Base-by-base conservation (phyloP, 1,140 invertebrate species). In the Macrocentrus cingulum region DNA sequence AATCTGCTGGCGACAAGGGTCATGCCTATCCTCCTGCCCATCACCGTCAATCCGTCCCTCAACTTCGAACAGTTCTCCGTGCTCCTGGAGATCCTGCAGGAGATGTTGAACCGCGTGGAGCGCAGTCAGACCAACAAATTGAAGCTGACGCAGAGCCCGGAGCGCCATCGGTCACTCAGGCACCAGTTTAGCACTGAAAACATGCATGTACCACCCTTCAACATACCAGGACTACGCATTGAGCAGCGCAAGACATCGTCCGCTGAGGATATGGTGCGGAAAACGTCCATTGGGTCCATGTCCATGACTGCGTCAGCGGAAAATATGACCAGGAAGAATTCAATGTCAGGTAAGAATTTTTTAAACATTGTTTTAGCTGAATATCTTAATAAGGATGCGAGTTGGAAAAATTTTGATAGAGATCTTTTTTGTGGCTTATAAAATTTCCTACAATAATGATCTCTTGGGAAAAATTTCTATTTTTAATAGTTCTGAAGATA, bases 1-100 rank as follows among this genome's bases (percentile, higher is more conserved):
- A 95, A 92, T 73, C 83, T 96, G 63, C 91, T 98, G 86, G 95
- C 95, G 0, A 96, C 92, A 0, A 87, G 91, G 70, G 92, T 97
- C 25, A 93, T 98, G 84, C 96, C 95, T 0, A 86, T 90, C 6
- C 80, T 98, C 5, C 87, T 95, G 42, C 95, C 96, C 19, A 93
- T 96, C 69, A 92, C 94, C 1, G 89, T 98, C 36, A 96, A 95
- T 76, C 91, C 94, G 1, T 86, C 86, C 22, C 81, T 98, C 39
- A 94, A 90, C 76, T 81, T 97, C 65, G 94, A 97, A 55, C 92
- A 97, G 75, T 97, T 96, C 76, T 88, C 85, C 29, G 83, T 85
- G 54, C 82, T 97, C 2, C 86, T 96, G 63, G 91, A 94, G 81
- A 91, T 95, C 4, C 80, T 97, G n/a, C 90, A 95, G 66, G 92